Conservation (phyloP, 2,113 vertebrate genomes). For the Neofelis nebulosa region DNA sequence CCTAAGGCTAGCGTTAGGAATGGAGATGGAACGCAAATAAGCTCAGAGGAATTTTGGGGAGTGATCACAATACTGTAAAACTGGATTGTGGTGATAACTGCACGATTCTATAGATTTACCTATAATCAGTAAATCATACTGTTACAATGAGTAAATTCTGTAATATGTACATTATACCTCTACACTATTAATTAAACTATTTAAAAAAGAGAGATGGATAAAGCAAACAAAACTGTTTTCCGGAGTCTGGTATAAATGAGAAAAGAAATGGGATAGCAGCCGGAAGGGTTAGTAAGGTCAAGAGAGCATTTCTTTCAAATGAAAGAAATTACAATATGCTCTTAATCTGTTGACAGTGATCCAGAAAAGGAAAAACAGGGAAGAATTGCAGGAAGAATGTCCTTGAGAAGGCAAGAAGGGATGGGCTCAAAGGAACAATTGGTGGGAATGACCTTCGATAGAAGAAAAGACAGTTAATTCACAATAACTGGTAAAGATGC, state of each 20-base stretch:
- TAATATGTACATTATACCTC: background rate
- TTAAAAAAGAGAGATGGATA: background rate
- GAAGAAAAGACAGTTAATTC: constrained; percentile 10
- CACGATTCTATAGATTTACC: background rate
- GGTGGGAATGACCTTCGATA: background rate
- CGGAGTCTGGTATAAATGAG: background rate
- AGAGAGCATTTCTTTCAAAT: background rate
- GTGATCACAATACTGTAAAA: background rate
- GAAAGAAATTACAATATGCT: background rate
- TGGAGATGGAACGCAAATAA: background rate
- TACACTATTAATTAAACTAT: background rate
- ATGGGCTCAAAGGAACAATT: background rate
- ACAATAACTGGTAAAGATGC: constrained; percentile 5
- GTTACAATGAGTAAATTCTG: background rate
- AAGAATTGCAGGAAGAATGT: constrained; percentile 9
- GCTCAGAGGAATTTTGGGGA: background rate
- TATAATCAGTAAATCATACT: background rate
- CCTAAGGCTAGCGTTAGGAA: background rate
- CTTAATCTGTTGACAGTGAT: background rate
- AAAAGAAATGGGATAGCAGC: background rate
- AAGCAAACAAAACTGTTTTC: background rate
- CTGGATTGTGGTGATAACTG: background rate
- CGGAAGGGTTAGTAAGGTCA: background rate
- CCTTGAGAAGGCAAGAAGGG: background rate
- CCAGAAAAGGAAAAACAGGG: background rate